phyloP scores from a whole-genome alignment of 2,113 vertebrate genomes.

The Arenaria interpres region DNA sequence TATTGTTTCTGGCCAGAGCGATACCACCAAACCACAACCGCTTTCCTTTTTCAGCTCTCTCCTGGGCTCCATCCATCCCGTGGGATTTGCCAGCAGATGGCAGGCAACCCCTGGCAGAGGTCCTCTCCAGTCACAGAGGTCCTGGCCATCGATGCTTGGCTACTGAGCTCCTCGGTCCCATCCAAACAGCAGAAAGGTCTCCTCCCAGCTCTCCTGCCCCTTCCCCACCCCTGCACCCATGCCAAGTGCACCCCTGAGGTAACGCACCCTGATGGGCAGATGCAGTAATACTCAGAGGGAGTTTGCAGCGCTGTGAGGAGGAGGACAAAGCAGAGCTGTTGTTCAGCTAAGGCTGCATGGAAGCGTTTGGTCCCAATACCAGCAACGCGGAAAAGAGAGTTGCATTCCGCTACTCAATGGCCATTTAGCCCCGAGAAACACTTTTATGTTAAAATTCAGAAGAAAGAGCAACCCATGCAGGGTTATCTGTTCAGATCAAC shows the following conservation, averaged over 20 bases:
- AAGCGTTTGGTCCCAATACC: not conserved
- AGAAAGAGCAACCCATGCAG: not conserved
- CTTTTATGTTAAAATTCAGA: not conserved
- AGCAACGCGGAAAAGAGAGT: not conserved
- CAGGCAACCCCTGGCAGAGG: constrained; percentile 42
- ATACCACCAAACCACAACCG: not conserved
- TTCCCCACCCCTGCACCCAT: accelerated
- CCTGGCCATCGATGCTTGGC: not conserved
- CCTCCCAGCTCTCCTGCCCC: not conserved
- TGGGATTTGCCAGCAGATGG: constrained; percentile 61
- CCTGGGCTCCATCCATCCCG: not conserved
- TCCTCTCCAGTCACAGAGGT: not conserved
- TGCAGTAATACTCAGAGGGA: not conserved
- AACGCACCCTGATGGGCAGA: accelerated
- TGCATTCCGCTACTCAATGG: not conserved
- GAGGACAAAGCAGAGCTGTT: not conserved
- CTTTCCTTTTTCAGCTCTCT: not conserved
- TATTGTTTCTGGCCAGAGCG: not conserved
- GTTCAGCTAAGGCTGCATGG: not conserved
- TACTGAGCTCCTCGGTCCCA: not conserved
- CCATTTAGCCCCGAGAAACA: not conserved
- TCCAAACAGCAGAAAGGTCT: not conserved
- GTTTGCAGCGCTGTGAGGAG: not conserved
- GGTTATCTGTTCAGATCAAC: not conserved
- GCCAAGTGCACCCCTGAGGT: not conserved